Evolutionary conservation across 2,888 invertebrate species (phyloP).

Genomic region (Drosophila recens): DNA sequence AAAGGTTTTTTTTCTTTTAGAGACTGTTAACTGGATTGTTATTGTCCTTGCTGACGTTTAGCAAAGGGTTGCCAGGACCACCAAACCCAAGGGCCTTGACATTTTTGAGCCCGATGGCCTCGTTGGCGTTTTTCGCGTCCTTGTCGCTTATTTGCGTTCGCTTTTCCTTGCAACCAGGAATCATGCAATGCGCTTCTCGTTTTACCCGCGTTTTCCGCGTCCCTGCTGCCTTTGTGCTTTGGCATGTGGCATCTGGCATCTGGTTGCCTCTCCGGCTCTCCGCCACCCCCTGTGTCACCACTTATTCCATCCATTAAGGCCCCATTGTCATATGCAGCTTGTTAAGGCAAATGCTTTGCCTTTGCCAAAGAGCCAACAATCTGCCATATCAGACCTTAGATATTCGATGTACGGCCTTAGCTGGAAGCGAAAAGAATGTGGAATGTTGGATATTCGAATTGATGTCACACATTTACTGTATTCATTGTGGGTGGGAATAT

Average conservation of each 20-base stretch:
- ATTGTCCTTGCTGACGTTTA: slow-evolving; percentile 53
- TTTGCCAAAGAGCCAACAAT: slow-evolving; percentile 13
- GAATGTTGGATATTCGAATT: slow-evolving; percentile 1
- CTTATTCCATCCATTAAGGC: slow-evolving; percentile 33
- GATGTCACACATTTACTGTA: slow-evolving; percentile 2
- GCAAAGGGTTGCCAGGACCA: slow-evolving; percentile 46
- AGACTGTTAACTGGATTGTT: slow-evolving; percentile 62
- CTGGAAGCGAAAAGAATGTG: slow-evolving; percentile 1
- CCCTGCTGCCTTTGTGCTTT: slow-evolving; percentile 30
- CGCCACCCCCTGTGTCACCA: neutral
- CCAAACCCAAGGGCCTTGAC: slow-evolving; percentile 48
- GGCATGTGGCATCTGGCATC: slow-evolving; percentile 25
- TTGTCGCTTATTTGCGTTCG: slow-evolving; percentile 65
- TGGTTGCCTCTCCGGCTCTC: neutral
- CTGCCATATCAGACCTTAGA: slow-evolving; percentile 13
- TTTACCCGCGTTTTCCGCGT: slow-evolving; percentile 15
- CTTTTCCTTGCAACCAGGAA: slow-evolving; percentile 25
- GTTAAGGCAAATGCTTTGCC: slow-evolving; percentile 37
- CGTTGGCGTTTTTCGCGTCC: slow-evolving; percentile 50
- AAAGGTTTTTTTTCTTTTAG: slow-evolving; percentile 19
- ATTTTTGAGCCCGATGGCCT: slow-evolving; percentile 46
- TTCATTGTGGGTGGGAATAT: neutral
- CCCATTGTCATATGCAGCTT: slow-evolving; percentile 51
- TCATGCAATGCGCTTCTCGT: slow-evolving; percentile 36
- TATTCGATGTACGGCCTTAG: slow-evolving; percentile 18